Percentiles rank a stretch among this genome's conserved stretches.
phyloP scores from a whole-genome alignment of 1,140 invertebrate species.

The Eupeodes corollae region DNA sequence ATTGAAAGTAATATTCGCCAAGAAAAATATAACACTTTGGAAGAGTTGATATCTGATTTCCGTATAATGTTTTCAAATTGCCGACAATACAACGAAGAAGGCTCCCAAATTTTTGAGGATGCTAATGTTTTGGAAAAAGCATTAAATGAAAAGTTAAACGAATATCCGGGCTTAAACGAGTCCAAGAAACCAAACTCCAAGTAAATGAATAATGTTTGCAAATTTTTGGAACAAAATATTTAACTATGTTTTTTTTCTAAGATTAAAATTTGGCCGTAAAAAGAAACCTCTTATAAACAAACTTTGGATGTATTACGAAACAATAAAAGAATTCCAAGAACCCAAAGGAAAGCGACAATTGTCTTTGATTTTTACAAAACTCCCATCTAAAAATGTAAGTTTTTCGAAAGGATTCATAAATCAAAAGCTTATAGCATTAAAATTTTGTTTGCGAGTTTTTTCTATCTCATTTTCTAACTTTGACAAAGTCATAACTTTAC shows the following conservation, averaged over 20 bases:
- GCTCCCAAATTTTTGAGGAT: slow-evolving; percentile 89
- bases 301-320: slow-evolving; percentile 77
- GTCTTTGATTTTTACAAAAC: slow-evolving; percentile 85
- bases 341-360: slow-evolving; percentile 71
- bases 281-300: slow-evolving; percentile 53
- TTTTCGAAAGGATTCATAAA: too few relatives aligned
- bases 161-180: slow-evolving; percentile 41
- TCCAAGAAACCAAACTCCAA: slow-evolving; percentile 29
- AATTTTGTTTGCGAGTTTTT: too few relatives aligned
- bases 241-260: too few relatives aligned
- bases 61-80: slow-evolving; percentile 92
- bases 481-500: too few relatives aligned
- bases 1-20: slow-evolving; percentile 84
- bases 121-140: slow-evolving; percentile 78
- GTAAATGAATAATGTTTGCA: slow-evolving; percentile 19
- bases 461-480: too few relatives aligned
- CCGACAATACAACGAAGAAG: slow-evolving; percentile 90
- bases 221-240: background rate
- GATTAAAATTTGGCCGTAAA: background rate
- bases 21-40: slow-evolving; percentile 48
- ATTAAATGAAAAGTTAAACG: slow-evolving; percentile 71
- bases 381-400: slow-evolving; percentile 71
- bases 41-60: slow-evolving; percentile 52
- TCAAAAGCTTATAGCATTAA: too few relatives aligned
- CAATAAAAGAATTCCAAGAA: slow-evolving; percentile 81